Conservation (phyloP, 2,113 vertebrate genomes). For the Macaca nemestrina region DNA sequence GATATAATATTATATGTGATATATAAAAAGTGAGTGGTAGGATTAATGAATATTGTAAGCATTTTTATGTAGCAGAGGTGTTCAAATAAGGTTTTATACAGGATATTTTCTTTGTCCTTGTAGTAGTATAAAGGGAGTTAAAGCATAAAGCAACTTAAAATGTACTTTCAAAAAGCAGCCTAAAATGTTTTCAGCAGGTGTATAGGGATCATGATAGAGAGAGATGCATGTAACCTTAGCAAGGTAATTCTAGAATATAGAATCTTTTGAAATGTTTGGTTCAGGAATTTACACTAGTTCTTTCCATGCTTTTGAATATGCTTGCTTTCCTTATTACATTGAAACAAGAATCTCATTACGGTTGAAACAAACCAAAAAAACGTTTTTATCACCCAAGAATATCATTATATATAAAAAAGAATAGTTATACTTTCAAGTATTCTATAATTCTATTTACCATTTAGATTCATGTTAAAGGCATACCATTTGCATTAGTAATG, state of each 20-base stretch:
- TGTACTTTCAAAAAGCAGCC: not conserved
- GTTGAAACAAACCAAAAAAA: not conserved
- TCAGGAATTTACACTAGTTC: not conserved
- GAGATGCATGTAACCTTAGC: not conserved
- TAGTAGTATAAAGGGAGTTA: not conserved
- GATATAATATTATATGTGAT: not conserved
- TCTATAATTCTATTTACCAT: conserved; percentile 6
- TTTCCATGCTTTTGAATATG: not conserved
- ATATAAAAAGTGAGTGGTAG: not conserved
- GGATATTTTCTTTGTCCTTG: not conserved
- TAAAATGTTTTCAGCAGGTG: not conserved
- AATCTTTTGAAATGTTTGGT: not conserved
- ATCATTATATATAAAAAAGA: not conserved
- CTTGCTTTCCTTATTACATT: not conserved
- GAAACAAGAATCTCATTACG: not conserved
- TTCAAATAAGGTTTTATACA: not conserved
- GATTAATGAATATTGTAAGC: not conserved
- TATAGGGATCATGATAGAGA: not conserved
- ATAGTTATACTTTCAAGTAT: conserved; percentile 19
- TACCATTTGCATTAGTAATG: not conserved
- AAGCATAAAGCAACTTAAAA: not conserved
- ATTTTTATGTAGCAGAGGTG: not conserved
- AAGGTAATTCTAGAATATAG: not conserved
- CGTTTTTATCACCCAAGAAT: not conserved
- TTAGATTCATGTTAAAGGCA: conserved; percentile 46